Evolutionary conservation across 2,113 vertebrate species (phyloP), one percentile per base, ranked within the genome.

Genomic region (Mirounga angustirostris): DNA sequence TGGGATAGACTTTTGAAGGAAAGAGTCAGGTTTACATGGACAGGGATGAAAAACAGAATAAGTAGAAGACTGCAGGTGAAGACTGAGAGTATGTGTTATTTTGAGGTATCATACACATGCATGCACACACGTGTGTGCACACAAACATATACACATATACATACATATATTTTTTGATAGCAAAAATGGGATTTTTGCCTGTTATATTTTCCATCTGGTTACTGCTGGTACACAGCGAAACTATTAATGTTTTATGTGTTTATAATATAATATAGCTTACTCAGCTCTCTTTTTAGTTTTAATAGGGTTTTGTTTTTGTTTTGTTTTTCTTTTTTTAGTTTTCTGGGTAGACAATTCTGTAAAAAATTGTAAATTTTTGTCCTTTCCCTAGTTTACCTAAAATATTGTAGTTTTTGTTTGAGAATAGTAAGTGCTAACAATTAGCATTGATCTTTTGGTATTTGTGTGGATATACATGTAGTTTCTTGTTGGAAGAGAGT

Each of bases 341-440:
- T 94, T 88, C 33, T 83, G 26, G 24, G n/a, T 30, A 95, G 67
- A 90, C 5, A 43, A 19, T 87, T 90, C 28, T 67, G 5, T 54
- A 89, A 91, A 89, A 91, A 84, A 78, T 50, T 92, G 24, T 83
- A 85, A 80, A 69, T 93, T 36, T 95, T 12, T 78, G 6, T 76
- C 22, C 2, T 56, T 91, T 91, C n/a, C 21, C 15, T 93, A 30
- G 2, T 59, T 93, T 92, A 33, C 14, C 14, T 81, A 85, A 90
- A 46, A 33, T 86, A 43, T 61, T 71, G 52, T 52, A 22, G 13
- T 78, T 80, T 93, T 91, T 58, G 67, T 87, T 91, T 71, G n/a
- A 74, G 76, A 4, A 85, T 82, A 80, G 40, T 85, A 81, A 30
- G 26, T 54, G 4, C 56, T 95, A 80, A 88, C 30, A 91, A 12